Conservation (phyloP, 2,888 invertebrate genomes). For the Embidobia sp. region DNA sequence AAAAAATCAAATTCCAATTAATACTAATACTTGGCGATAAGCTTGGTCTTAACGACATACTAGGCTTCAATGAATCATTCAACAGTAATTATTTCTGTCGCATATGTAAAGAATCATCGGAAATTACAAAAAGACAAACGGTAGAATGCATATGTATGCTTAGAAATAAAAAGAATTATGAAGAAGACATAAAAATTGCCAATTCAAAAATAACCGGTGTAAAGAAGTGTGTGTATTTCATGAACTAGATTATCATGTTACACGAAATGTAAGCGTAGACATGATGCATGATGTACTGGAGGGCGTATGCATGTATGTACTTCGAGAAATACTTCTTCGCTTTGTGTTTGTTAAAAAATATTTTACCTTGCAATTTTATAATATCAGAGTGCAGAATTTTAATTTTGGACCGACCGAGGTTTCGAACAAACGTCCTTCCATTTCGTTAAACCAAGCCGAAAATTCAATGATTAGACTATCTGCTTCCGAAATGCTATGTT, state of each 20-base stretch:
- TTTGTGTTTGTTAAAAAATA: slow-evolving; percentile 35
- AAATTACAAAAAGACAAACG: slow-evolving; percentile 3
- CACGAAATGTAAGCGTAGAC: slow-evolving; percentile 9
- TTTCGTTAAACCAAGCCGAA: too few relatives aligned
- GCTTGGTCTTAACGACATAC: neutral
- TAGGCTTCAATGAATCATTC: slow-evolving; percentile 34
- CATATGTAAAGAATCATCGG: slow-evolving; percentile 5
- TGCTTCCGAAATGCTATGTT: too few relatives aligned
- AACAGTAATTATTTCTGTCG: slow-evolving; percentile 13
- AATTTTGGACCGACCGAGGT: slow-evolving; percentile 28
- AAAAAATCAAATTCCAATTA: slow-evolving; percentile 14
- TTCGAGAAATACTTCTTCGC: slow-evolving; percentile 18
- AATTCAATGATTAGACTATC: too few relatives aligned
- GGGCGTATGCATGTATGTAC: slow-evolving; percentile 19
- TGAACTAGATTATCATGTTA: slow-evolving; percentile 19
- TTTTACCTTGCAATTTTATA: slow-evolving; percentile 28
- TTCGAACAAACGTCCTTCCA: slow-evolving; percentile 38
- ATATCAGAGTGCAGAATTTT: slow-evolving; percentile 35
- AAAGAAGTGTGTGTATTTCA: slow-evolving; percentile 24
- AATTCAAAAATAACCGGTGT: neutral
- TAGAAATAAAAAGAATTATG: slow-evolving; percentile 15
- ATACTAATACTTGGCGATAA: slow-evolving; percentile 10
- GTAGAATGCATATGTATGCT: slow-evolving; percentile 1
- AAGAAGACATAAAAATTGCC: neutral
- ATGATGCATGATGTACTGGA: slow-evolving; percentile 31